Base-by-base conservation (phyloP, 2,113 vertebrate genomes). In the Oreochromis aureus region DNA sequence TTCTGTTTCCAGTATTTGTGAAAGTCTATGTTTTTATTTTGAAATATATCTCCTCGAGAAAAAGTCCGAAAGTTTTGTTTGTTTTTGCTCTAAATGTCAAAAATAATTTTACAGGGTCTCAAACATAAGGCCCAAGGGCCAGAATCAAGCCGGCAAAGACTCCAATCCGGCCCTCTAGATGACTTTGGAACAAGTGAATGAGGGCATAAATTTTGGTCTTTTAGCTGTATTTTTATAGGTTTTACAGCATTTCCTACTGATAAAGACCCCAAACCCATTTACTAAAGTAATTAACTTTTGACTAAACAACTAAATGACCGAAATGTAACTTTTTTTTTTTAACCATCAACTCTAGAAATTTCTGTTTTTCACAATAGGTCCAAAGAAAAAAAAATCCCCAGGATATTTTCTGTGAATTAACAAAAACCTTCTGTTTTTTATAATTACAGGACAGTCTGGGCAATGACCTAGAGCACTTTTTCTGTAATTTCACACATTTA, bases 331-430 rank as follows among this genome's bases (percentile, higher is more conserved):
- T 24, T 66, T 39, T 66, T 39, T 66, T 15, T 39, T 39, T 12
- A 7, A 36, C 18, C 10, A 1, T 39, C 32, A 12, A 1, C 32
- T 36, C 4, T 3, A 66, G 6, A 66, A 66, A 36, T 36, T 2
- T 36, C 1, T 36, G 32, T 0, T 66, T 66, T n/a, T 39, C 34
- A 8, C 0, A 66, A 39, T 8, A n/a, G 6, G 39, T 56, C 1
- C 1, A 6, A n/a, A n/a, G 11, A 44, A 36, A 7, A 10, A 8
- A 10, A 6, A 63, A 39, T 19, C 0, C 2, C 59, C 32, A 7
- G 18, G 6, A 66, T 66, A 66, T 66, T 66, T 66, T 66, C 61
- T 66, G 19, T 0, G 19, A 66, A 66, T 39, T 12, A 1, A 66
- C 10, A 66, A 39, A 66, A 66, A 66, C 0, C 16, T 61, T 34